Evolutionary conservation across 1,140 invertebrate genomes (phyloP), one percentile per base, ranked within the genome.

Genomic region (Spodoptera litura): DNA sequence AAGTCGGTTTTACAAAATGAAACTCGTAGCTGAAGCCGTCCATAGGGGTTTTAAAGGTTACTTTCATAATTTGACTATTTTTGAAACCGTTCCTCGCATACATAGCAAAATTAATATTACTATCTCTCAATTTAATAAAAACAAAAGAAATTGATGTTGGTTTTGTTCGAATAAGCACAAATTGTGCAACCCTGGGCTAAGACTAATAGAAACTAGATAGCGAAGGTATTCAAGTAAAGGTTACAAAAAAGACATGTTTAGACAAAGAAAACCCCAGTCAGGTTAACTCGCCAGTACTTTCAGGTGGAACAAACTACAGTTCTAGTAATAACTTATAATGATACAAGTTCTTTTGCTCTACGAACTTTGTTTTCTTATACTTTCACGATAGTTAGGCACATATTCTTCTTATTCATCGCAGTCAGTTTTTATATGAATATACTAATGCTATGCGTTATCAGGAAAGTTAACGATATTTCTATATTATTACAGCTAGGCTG

Each of bases 251-350:
- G 5, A 8, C 38, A 44, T 44, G 8, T 44, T 44, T 44, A 44
- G 38, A 44, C 38, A 44, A 44, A 44, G 6, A 44, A 44, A 44
- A 44, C 3, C 38, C 38, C 9, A 15, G 52, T 55, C 13, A 55
- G 15, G 4, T 15, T 55, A 55, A 55, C 12, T 4, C 12, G 12
- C 12, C 12, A 55, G 52, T 53, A 12, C 9, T 51, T 52, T 27
- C 64, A 68, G 15, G 5, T 52, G 27, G 4, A 51, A 44, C 20
- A 13, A 27, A 13, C 35, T 52, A 68, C 52, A 15, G 6, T 25
- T 15, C 38, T 51, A 70, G 51, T 70, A 25, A 70, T 53, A 70
- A 70, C 66, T 70, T 70, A 70, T 68, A 68, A 68, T 68, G 64
- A 68, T 56, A 71, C 52, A 71, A 71, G 52, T 55, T 71, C 27